These are phyloP conservation scores for Teleogryllus occipitalis DNA, from an alignment of 1,140 invertebrate species.

Conservation along the genomic window DNA sequence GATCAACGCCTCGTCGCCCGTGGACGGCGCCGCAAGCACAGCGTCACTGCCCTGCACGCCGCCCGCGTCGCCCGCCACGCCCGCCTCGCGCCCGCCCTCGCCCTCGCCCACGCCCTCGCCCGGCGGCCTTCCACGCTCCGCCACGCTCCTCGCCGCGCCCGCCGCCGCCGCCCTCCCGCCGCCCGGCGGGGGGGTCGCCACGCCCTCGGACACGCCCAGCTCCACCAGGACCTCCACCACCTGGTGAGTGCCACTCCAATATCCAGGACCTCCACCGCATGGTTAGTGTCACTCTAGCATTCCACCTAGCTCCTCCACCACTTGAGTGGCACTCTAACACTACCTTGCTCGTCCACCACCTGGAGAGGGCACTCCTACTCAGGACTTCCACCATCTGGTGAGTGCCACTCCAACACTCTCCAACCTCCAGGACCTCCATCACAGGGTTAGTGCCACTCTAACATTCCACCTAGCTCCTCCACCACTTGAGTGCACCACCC, in stretches of 20 bases:
- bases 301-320: too few species aligned
- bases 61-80: background rate
- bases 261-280: too few species aligned
- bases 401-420: too few species aligned
- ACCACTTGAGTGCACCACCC: too few species aligned
- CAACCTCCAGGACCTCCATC: too few species aligned
- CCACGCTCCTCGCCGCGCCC: background rate
- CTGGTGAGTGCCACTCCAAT: background rate
- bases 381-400: too few species aligned
- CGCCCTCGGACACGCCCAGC: background rate
- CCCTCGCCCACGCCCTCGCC: constrained; percentile 32
- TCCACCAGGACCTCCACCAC: background rate
- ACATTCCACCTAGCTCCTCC: too few species aligned
- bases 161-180: background rate
- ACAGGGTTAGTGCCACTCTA: too few species aligned
- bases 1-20: background rate
- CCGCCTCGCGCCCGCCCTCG: constrained; percentile 28
- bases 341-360: too few species aligned
- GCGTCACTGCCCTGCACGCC: constrained; percentile 11
- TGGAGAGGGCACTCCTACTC: too few species aligned
- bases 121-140: constrained; percentile 19
- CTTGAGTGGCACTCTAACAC: too few species aligned
- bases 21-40: background rate
- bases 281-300: too few species aligned
- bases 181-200: background rate